phyloP scores from a whole-genome alignment of 2,888 invertebrate species.

The Argyra leucocephala region DNA sequence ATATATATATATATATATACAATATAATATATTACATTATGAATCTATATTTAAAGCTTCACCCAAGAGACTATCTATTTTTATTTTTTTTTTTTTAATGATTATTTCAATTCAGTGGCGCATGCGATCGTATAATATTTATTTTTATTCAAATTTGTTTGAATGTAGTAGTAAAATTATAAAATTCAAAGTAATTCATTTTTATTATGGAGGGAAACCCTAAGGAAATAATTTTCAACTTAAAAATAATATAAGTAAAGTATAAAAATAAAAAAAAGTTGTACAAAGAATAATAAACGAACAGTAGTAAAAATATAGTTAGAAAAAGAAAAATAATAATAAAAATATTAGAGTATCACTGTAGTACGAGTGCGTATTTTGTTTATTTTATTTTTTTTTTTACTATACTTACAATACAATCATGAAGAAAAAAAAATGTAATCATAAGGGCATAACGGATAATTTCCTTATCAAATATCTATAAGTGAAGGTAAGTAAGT shows the following conservation, averaged over 20 bases:
- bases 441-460: slow-evolving; percentile 11
- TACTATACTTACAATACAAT: neutral
- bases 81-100: neutral
- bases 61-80: neutral
- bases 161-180: neutral
- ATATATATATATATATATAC: too few species aligned
- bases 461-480: slow-evolving; percentile 8
- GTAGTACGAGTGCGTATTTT: neutral
- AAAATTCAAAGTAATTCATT: neutral
- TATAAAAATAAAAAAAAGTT: too few species aligned
- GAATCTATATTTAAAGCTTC: neutral
- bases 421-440: neutral
- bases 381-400: too few species aligned
- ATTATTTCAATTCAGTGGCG: slow-evolving; percentile 7
- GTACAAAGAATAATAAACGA: too few species aligned
- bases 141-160: neutral
- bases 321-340: too few species aligned
- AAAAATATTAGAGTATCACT: neutral
- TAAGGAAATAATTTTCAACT: neutral
- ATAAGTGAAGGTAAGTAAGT: neutral
- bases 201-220: neutral
- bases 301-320: too few species aligned
- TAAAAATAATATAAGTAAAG: too few species aligned
- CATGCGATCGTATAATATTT: slow-evolving; percentile 1
- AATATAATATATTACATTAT: too few species aligned